Conservation (phyloP, 2,113 vertebrate species). For the Nothocercus julius region DNA sequence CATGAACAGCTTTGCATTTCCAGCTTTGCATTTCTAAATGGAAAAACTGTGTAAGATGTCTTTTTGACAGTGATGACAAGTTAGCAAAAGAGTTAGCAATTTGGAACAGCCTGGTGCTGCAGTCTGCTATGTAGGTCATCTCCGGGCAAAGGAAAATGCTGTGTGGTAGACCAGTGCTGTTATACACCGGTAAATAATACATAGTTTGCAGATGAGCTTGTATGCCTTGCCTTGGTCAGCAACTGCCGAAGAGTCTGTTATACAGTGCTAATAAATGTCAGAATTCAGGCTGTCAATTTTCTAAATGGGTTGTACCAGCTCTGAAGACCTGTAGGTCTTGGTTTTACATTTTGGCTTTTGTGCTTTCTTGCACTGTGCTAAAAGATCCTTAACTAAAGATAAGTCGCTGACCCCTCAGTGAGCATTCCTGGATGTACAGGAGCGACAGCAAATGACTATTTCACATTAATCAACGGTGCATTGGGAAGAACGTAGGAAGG, state of each 20-base stretch:
- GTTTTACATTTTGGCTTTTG: background rate
- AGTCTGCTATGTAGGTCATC: background rate
- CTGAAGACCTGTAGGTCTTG: background rate
- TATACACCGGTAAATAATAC: background rate
- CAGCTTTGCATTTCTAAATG: too few species aligned
- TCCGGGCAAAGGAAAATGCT: background rate
- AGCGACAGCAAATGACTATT: background rate
- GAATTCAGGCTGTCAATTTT: slow-evolving; percentile 51
- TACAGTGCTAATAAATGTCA: slow-evolving; percentile 55
- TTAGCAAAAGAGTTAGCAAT: too few species aligned
- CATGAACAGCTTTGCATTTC: too few species aligned
- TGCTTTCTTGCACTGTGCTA: background rate
- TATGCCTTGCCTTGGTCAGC: background rate
- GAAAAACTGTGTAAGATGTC: too few species aligned
- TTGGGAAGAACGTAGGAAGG: rapidly evolving
- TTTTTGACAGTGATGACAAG: too few species aligned
- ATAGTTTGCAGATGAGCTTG: slow-evolving; percentile 29
- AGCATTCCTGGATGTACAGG: background rate
- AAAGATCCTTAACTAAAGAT: background rate
- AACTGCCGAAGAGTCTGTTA: slow-evolving; percentile 9
- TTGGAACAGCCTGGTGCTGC: too few species aligned
- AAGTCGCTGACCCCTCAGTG: background rate
- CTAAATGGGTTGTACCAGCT: slow-evolving; percentile 34
- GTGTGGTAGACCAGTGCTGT: background rate
- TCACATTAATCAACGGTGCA: background rate